A percentile compares a stretch with the other conserved stretches of the same genome.
These are phyloP conservation scores for Daboia siamensis DNA, from an alignment of 2,113 vertebrate genomes.

Conservation along the genomic window DNA sequence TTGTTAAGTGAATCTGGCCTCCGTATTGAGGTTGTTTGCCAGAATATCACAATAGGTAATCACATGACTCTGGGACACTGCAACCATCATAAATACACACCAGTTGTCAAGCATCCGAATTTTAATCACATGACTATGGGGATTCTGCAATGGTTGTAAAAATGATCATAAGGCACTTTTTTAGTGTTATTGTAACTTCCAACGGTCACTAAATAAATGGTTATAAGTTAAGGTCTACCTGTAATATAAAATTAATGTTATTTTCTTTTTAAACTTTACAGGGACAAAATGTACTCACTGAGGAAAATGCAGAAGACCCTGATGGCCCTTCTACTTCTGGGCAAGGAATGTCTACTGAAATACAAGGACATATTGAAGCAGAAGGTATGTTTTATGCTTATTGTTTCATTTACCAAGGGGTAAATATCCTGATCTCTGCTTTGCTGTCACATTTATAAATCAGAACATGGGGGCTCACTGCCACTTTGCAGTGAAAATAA, in stretches of 20 bases:
- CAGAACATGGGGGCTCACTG: accelerated
- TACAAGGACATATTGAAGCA: constrained; percentile 49
- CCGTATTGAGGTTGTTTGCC: not conserved
- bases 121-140: not conserved
- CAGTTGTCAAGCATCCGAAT: not conserved
- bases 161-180: not conserved
- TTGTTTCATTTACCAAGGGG: not conserved
- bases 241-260: not conserved
- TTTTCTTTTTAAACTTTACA: constrained; percentile 25
- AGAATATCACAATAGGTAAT: not conserved
- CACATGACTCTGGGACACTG: not conserved
- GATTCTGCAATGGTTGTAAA: not conserved
- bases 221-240: not conserved
- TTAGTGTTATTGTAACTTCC: not conserved
- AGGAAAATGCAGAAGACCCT: constrained; percentile 63
- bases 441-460: not conserved
- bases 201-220: not conserved
- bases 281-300: constrained; percentile 52
- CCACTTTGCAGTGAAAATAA: not conserved
- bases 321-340: constrained; percentile 71
- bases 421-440: not conserved
- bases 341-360: constrained; percentile 52
- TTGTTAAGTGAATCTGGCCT: not conserved
- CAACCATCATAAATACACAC: not conserved
- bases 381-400: constrained; percentile 55